phyloP scores from a whole-genome alignment of 2,797 vertebrate species.

The Rhynchonycteris naso region DNA sequence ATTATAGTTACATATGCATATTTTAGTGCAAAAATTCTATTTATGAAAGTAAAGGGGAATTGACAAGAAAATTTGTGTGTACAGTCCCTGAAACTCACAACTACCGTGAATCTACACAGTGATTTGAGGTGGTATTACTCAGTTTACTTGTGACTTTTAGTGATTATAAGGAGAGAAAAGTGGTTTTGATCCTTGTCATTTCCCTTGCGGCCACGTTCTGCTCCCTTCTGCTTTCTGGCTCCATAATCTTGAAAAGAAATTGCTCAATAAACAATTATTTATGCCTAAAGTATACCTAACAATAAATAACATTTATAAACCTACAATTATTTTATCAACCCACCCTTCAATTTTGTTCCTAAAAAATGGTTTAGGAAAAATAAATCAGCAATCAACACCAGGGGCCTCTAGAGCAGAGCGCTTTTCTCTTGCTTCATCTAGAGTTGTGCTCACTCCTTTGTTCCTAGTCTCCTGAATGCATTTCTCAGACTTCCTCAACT shows the following conservation, averaged over 20 bases:
- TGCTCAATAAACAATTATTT: background rate
- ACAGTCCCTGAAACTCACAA: background rate
- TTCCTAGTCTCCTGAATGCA: background rate
- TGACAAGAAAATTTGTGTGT: background rate
- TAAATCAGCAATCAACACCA: background rate
- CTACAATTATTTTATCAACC: background rate
- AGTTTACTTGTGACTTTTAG: background rate
- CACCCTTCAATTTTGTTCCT: background rate
- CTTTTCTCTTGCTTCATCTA: background rate
- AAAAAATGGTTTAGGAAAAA: background rate
- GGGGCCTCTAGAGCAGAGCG: background rate
- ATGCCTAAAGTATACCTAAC: background rate
- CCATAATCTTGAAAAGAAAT: constrained; percentile 1
- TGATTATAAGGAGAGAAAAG: background rate
- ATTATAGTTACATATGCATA: background rate
- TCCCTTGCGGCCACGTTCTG: background rate
- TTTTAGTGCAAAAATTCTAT: background rate
- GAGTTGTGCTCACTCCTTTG: background rate
- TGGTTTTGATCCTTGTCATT: background rate
- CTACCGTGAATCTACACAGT: background rate
- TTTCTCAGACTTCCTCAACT: background rate
- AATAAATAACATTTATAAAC: background rate
- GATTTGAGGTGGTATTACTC: background rate
- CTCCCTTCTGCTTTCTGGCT: background rate
- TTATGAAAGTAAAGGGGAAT: background rate